Conservation (phyloP, 2,888 invertebrate genomes). For the Acleris sparsana region DNA sequence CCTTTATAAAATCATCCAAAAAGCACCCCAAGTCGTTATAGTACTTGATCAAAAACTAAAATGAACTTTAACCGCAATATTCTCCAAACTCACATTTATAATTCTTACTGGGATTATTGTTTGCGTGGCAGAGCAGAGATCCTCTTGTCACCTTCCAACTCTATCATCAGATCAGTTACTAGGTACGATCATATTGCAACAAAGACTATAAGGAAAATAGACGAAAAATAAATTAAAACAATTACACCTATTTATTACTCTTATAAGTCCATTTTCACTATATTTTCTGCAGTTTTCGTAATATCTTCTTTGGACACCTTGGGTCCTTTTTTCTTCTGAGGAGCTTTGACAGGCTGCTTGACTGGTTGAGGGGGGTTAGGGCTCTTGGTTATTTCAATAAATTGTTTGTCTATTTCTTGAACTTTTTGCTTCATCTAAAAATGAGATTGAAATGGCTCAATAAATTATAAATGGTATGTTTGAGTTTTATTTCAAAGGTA, state of each 20-base stretch:
- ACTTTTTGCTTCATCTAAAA: conserved; percentile 75
- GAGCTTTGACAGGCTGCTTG: conserved; percentile 45
- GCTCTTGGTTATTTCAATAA: conserved; percentile 65
- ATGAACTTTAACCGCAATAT: too few species aligned
- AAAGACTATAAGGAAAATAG: conserved; percentile 35
- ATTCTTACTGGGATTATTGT: too few species aligned
- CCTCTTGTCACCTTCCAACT: too few species aligned
- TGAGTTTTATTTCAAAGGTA: neutral
- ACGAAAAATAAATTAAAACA: conserved; percentile 12
- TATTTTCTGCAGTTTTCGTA: conserved; percentile 58
- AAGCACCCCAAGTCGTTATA: too few species aligned
- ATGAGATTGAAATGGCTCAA: neutral
- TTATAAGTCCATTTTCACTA: conserved; percentile 74
- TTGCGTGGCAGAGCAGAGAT: too few species aligned
- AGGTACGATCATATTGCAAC: neutral
- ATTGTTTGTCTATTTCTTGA: conserved; percentile 71
- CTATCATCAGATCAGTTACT: too few species aligned
- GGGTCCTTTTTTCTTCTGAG: conserved; percentile 52
- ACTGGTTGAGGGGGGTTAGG: conserved; percentile 48
- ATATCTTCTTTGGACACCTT: conserved; percentile 69
- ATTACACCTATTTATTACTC: conserved; percentile 19
- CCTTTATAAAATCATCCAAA: too few species aligned
- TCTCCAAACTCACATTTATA: too few species aligned
- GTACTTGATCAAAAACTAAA: too few species aligned
- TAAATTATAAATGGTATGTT: too few species aligned